A percentile compares a stretch with the other conserved stretches of the same genome.
Conservation (phyloP, 2,888 invertebrate species). For the Cosmia trapezina region DNA sequence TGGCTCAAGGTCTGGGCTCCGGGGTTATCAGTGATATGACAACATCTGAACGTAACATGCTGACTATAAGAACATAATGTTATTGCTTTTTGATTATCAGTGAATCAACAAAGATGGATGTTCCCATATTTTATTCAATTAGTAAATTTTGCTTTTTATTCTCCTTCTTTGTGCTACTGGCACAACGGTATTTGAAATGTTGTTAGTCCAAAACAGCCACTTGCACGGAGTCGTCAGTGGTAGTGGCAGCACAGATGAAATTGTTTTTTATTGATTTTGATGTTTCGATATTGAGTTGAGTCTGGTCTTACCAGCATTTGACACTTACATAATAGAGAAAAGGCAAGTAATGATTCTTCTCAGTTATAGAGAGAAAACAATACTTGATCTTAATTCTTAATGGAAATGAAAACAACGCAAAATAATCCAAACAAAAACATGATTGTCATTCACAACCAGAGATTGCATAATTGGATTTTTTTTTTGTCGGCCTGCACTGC, state of each 20-base stretch:
- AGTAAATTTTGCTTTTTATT: not conserved
- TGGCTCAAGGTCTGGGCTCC: not conserved
- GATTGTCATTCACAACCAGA: not conserved
- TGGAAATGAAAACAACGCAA: no score
- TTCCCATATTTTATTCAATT: not conserved
- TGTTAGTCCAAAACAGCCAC: not conserved
- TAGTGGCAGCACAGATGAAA: not conserved
- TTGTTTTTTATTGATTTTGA: not conserved
- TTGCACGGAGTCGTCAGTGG: no score
- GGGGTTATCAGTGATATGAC: constrained; percentile 2
- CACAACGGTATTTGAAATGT: not conserved
- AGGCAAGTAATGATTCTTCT: not conserved
- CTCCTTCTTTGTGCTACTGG: not conserved
- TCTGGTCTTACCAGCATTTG: not conserved
- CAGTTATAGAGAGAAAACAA: no score
- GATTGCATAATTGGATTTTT: no score
- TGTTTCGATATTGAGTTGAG: not conserved
- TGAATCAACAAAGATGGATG: not conserved
- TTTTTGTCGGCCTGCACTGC: no score
- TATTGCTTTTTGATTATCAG: not conserved
- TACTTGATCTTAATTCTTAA: no score
- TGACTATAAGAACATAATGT: not conserved
- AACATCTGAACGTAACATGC: not conserved
- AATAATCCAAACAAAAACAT: not conserved
- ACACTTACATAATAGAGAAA: no score